Percentiles rank a stretch among this genome's conserved stretches.
phyloP scores from a whole-genome alignment of 30 jellyfish, hydroid and myxozoan genomes.

The Cassiopea andromeda region DNA sequence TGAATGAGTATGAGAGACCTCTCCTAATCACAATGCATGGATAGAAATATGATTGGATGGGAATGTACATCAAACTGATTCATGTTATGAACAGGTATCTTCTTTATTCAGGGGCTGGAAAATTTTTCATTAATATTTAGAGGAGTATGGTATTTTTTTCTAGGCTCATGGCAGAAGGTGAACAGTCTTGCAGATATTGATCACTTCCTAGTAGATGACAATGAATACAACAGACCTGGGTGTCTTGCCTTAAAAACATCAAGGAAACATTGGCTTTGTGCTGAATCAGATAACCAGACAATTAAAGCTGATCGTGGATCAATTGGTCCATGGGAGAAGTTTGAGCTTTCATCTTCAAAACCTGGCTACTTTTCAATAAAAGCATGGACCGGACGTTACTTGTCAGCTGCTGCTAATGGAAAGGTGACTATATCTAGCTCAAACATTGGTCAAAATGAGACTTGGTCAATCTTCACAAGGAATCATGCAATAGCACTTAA shows the following conservation, averaged over 20 bases:
- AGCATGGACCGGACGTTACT: slow-evolving; percentile 56
- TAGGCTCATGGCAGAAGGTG: slow-evolving; percentile 57
- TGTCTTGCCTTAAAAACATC: slow-evolving; percentile 55
- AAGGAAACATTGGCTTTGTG: slow-evolving; percentile 56
- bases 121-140: too few species aligned
- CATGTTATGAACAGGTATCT: neutral
- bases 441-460: slow-evolving; percentile 30
- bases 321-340: slow-evolving; percentile 63
- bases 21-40: neutral
- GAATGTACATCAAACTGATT: neutral
- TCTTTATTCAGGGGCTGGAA: too few species aligned
- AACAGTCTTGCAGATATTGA: slow-evolving; percentile 37
- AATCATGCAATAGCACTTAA: slow-evolving; percentile 53
- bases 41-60: neutral
- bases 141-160: neutral
- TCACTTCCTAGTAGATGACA: slow-evolving; percentile 62
- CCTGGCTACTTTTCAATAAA: slow-evolving; percentile 31
- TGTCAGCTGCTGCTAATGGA: slow-evolving; percentile 39
- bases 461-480: slow-evolving; percentile 43
- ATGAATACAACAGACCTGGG: slow-evolving; percentile 47
- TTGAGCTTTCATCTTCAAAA: slow-evolving; percentile 2
- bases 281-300: slow-evolving; percentile 52
- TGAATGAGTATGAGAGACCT: neutral
- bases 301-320: slow-evolving; percentile 46
- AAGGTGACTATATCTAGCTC: slow-evolving; percentile 29